These are phyloP conservation scores for Agriopis aurantiaria DNA, from an alignment of 2,888 invertebrate genomes.

Conservation along the genomic window DNA sequence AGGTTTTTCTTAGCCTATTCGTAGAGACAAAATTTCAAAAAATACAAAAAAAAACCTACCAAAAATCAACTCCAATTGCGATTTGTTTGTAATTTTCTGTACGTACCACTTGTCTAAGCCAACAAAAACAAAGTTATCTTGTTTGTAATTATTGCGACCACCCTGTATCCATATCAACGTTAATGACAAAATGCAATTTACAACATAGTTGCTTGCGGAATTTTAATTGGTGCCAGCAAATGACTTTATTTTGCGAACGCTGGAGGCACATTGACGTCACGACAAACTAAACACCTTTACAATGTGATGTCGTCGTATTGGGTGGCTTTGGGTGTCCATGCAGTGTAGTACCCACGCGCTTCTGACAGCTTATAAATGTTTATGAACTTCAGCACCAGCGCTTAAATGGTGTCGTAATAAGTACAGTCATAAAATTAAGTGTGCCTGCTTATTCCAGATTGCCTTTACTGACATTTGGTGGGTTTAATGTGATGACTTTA, in stretches of 20 bases:
- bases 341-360: slow-evolving; percentile 28
- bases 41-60: too few relatives aligned
- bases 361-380: slow-evolving; percentile 30
- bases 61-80: too few relatives aligned
- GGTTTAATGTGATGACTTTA: slow-evolving; percentile 18
- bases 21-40: too few relatives aligned
- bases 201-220: slow-evolving; percentile 27
- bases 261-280: slow-evolving; percentile 36
- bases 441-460: slow-evolving; percentile 30
- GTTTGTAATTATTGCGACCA: neutral
- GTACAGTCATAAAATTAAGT: slow-evolving; percentile 30
- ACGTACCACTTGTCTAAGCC: too few relatives aligned
- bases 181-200: slow-evolving; percentile 23
- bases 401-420: slow-evolving; percentile 41
- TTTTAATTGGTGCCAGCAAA: slow-evolving; percentile 37
- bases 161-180: neutral
- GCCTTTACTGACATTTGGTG: slow-evolving; percentile 24
- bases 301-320: slow-evolving; percentile 4
- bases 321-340: neutral
- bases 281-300: neutral
- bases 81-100: too few relatives aligned
- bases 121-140: neutral
- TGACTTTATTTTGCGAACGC: slow-evolving; percentile 35
- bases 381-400: slow-evolving; percentile 36
- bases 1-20: too few relatives aligned